Percentiles rank a stretch among this genome's conserved stretches.
Evolutionary conservation across 92 coral and sea anemone genomes (phyloP).

Genomic region (Parazoanthus darwini): DNA sequence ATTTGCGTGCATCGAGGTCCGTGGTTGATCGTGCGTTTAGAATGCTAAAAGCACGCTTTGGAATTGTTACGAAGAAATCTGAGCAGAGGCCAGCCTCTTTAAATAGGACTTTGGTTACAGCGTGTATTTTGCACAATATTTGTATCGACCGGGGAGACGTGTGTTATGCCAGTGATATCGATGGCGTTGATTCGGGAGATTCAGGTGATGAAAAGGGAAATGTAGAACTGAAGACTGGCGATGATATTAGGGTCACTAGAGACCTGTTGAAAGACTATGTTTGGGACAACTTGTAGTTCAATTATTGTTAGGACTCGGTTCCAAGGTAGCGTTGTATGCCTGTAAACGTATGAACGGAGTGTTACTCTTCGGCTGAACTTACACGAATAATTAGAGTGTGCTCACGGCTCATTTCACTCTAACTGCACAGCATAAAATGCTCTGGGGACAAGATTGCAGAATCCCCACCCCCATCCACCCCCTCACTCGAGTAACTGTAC

Average conservation of each 20-base stretch:
- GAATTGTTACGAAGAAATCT: constrained; percentile 5
- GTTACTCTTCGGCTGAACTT: too few species aligned
- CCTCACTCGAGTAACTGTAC: too few species aligned
- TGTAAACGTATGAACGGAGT: too few species aligned
- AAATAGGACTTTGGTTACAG: constrained; percentile 6
- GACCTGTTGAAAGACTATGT: not conserved
- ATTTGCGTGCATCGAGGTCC: not conserved
- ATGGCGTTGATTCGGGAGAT: not conserved
- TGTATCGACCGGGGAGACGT: constrained; percentile 22
- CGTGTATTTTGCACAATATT: constrained; percentile 24
- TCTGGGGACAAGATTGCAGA: too few species aligned
- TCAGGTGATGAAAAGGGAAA: not conserved
- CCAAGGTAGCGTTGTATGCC: not conserved
- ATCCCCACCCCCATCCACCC: too few species aligned
- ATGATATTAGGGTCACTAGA: constrained; percentile 1
- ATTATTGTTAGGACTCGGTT: not conserved
- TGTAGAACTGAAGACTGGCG: not conserved
- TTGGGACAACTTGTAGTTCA: not conserved
- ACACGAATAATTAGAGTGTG: too few species aligned
- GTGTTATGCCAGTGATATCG: not conserved
- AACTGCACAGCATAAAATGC: too few species aligned
- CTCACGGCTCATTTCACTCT: too few species aligned
- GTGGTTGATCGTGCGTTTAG: constrained; percentile 20
- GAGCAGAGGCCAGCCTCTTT: constrained; percentile 4
- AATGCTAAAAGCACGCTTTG: constrained; percentile 17